These are phyloP conservation scores for Malacoraja senta DNA, from an alignment of 2,797 vertebrate genomes.

Conservation along the genomic window DNA sequence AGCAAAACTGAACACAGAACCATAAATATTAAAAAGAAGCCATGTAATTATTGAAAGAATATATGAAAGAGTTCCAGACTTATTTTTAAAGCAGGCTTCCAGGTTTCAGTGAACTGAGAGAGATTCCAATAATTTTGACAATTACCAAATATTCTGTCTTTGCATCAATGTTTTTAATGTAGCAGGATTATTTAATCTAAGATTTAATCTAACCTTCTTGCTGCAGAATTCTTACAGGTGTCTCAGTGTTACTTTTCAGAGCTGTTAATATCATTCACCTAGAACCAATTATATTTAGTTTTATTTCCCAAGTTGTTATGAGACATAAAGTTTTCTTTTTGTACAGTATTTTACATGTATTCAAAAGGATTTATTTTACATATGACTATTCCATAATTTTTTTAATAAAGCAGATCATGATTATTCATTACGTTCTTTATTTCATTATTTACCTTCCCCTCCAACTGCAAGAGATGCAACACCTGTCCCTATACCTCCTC, in stretches of 20 bases:
- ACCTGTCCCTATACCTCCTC: too few relatives aligned
- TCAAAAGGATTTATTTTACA: conserved; percentile 37
- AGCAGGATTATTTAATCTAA: neutral
- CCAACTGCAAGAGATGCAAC: too few relatives aligned
- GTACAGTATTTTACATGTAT: conserved; percentile 23
- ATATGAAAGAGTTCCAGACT: neutral
- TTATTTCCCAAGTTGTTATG: neutral
- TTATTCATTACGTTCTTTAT: neutral
- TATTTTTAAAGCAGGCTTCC: neutral
- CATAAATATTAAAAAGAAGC: neutral
- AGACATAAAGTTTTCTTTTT: conserved; percentile 26
- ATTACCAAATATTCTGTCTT: neutral
- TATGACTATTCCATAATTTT: conserved; percentile 18
- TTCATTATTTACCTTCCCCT: too few relatives aligned
- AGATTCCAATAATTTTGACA: neutral
- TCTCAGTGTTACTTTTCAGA: conserved; percentile 44
- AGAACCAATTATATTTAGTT: conserved; percentile 33
- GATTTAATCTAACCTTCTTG: neutral
- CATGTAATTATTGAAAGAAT: conserved; percentile 19
- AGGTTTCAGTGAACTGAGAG: neutral
- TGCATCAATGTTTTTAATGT: neutral
- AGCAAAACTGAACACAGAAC: too few relatives aligned
- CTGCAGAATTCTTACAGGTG: conserved; percentile 45
- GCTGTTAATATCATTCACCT: conserved; percentile 43
- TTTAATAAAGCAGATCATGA: conserved; percentile 33